A percentile compares a stretch with the other conserved stretches of the same genome.
Evolutionary conservation across 1,140 invertebrate species (phyloP).

Genomic region (Zeugodacus cucurbitae): DNA sequence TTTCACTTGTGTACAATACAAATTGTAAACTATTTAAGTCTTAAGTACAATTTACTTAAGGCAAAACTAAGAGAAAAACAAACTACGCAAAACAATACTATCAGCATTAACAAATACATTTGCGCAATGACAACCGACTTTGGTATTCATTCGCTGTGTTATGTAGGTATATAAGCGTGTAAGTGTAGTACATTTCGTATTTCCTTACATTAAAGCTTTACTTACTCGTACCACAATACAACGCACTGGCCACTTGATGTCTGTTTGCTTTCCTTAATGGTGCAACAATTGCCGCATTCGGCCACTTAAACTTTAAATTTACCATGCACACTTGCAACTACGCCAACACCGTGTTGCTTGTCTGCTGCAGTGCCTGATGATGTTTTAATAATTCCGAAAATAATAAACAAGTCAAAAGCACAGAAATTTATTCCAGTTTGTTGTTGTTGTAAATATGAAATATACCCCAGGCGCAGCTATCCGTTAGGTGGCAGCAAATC

Average conservation of each 20-base stretch:
- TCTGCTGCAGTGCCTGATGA: neutral
- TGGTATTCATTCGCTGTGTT: neutral
- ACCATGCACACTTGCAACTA: neutral
- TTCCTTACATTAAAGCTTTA: neutral
- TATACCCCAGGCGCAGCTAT: neutral
- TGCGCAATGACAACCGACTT: neutral
- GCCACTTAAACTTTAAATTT: neutral
- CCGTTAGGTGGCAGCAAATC: neutral
- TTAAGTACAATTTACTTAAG: neutral
- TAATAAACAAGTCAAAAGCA: constrained; percentile 21
- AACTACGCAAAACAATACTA: neutral
- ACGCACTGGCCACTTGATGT: neutral
- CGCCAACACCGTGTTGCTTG: constrained; percentile 19
- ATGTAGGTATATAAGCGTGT: too few species aligned
- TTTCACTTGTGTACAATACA: neutral
- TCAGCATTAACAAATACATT: neutral
- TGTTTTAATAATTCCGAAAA: constrained; percentile 26
- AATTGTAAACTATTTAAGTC: neutral
- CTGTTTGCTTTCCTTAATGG: neutral
- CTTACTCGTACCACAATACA: neutral
- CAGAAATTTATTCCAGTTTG: neutral
- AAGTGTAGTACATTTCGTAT: neutral
- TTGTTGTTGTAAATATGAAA: neutral
- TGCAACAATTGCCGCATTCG: neutral
- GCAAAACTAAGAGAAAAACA: neutral